Evolutionary conservation across 2,113 vertebrate species (phyloP), one percentile per base, ranked within the genome.

Genomic region (Notiomystis cincta): DNA sequence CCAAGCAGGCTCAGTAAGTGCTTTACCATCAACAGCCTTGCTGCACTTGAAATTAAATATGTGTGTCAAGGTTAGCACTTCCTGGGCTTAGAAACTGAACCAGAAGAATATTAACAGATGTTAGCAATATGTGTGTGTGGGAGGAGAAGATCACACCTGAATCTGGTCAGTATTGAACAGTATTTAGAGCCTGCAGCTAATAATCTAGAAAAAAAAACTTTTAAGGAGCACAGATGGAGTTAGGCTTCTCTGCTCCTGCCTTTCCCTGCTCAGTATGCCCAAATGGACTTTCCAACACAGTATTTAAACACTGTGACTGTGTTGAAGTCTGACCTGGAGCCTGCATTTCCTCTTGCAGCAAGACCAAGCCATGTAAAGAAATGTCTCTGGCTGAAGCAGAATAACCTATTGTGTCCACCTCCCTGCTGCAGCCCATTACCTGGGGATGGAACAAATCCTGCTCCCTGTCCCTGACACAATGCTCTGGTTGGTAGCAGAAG

Each of bases 61-160:
- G 48, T 96, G 80, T 93, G 78, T 89, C 83, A 95, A 94, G 89
- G 87, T 95, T 93, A 89, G 76, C 1, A 2, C 87, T 93, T 94
- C 82, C 82, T 91, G 87, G 71, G 78, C 76, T 78, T 60, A 88
- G 89, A 91, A 91, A 47, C 65, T 40, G 66, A 96, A 94, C 50
- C 44, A 92, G 75, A 82, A 81, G 78, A 81, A 76, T 83, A 94
- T 81, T 93, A 87, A 66, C 83, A 95, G 73, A 95, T 90, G 83
- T 82, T 80, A 87, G 60, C 62, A 89, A 93, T 78, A 75, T 84
- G 48, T 60, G 24, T 79, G 67, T 66, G 76, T 93, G 62, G 89
- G 90, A 91, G 79, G 87, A 90, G 93, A 96, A 94, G 82, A 93
- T 96, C 88, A 96, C 96, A 94, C 78, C 92, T 96, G 93, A 94